Base-by-base conservation (phyloP, 1,140 invertebrate species). In the Scaptodrosophila lebanonensis region DNA sequence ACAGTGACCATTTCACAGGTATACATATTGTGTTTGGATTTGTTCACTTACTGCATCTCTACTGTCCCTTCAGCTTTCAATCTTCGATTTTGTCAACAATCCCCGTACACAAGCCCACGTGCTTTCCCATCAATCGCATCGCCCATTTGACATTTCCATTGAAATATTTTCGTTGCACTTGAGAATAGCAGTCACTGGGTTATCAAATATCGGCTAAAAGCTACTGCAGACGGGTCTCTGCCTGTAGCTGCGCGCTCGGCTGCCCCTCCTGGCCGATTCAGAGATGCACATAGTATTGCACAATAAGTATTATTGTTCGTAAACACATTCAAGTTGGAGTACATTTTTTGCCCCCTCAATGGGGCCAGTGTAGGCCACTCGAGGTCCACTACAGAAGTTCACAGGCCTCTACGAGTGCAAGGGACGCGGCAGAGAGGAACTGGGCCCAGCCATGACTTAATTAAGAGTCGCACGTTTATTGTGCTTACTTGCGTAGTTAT, bases 391-490 rank as follows among this genome's bases (percentile, higher is more conserved):
- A 68, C 56, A 64, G n/a, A n/a, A 25, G 3, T 25, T 25, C 22
- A 25, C 3, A 25, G 22, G 22, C 22, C 22, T 8, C n/a, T n/a
- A n/a, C n/a, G n/a, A n/a, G n/a, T n/a, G n/a, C n/a, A 48, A 45
- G 42, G 13, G 22, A 30, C 42, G 12, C 40, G 11, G 29, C 42
- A 17, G 22, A 45, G 9, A 62, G 56, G 52, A 51, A 68, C 4
- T 54, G 36, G 64, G 47, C 63, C 72, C 62, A 54, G 56, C 73
- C 73, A 79, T 79, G 73, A 79, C 73, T 79, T 82, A 79, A 79
- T 79, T 79, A 79, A 79, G 73, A 82, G 75, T 42, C 77, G 75
- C 73, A 79, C 73, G 73, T 79, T 79, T 79, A 79, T 69, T 79
- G 68, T 79, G 73, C 73, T 79, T 79, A 79, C 73, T 75, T 82